These are phyloP conservation scores for Ceraclea dissimilis DNA, from an alignment of 2,888 invertebrate genomes.

Conservation along the genomic window DNA sequence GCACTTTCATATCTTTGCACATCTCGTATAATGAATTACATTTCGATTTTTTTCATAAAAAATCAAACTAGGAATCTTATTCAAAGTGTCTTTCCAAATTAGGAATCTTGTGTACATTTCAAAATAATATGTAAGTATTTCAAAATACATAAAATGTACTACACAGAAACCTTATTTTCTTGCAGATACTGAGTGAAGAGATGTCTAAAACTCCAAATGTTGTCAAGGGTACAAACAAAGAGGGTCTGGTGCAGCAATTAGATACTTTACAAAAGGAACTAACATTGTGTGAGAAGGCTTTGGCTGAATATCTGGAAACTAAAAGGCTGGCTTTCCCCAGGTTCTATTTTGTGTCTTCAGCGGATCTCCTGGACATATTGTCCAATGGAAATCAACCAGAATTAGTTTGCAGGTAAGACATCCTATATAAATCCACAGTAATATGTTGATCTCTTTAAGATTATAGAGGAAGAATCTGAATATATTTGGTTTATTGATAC, in stretches of 20 bases:
- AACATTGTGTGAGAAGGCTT: slow-evolving; percentile 89
- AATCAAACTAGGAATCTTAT: too few relatives aligned
- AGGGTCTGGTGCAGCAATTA: slow-evolving; percentile 69
- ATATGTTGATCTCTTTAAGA: too few relatives aligned
- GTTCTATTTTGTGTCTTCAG: slow-evolving; percentile 96
- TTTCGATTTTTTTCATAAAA: not conserved
- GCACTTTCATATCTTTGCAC: not conserved
- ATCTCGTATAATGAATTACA: too few relatives aligned
- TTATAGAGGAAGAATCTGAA: not conserved
- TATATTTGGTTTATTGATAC: not conserved
- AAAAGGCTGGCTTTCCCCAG: slow-evolving; percentile 91
- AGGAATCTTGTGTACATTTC: too few relatives aligned
- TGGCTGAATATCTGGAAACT: slow-evolving; percentile 95
- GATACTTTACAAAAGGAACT: slow-evolving; percentile 80
- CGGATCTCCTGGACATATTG: slow-evolving; percentile 87
- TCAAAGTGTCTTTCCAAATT: too few relatives aligned
- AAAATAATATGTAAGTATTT: too few relatives aligned
- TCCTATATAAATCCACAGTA: not conserved
- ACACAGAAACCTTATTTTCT: slow-evolving; percentile 20
- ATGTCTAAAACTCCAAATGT: slow-evolving; percentile 82
- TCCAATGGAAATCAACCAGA: slow-evolving; percentile 94
- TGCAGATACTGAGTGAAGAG: slow-evolving; percentile 60
- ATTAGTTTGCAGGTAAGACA: slow-evolving; percentile 55
- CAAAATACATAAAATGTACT: too few relatives aligned
- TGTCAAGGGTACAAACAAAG: slow-evolving; percentile 81